Base-by-base conservation (phyloP, 2,888 invertebrate species). In the Chironomus riparius region DNA sequence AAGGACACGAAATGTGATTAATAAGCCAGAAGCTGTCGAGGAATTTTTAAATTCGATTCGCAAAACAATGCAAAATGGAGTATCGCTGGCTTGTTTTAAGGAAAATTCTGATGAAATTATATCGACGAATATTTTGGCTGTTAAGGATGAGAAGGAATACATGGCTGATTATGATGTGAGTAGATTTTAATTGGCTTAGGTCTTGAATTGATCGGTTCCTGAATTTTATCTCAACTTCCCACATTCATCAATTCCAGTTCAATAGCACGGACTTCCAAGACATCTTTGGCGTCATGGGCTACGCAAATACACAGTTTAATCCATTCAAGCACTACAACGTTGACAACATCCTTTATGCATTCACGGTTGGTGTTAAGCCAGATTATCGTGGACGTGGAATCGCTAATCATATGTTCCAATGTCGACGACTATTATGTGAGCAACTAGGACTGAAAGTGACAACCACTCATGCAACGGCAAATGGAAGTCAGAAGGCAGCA, bases 371-470 rank as follows among this genome's bases (percentile, higher is more conserved):
- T 15, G 76, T 77, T 3, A n/a, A 68, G 10, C 15, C 72, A 62
- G 38, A 6, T 6, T 77, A 77, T 47, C 61, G 69, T 10, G 76
- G 68, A 4, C 65, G 72, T 12, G 61, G 69, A 18, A 47, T 77
- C 18, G 76, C 76, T n/a, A 77, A 72, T 5, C 72, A 77, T 18
- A 68, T 77, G 73, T 38, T 73, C 4, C 38, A 73, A 21, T 38
- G 65, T 73, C 22, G 76, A 22, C 12, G 15, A 65, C 48, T 62
- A 7, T 50, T 77, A 10, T n/a, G 28, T 12, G 47, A 72, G 68
- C 73, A 72, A 47, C 61, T 73, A 4, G 69, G 62, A 3, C 22
- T 73, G 2, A 68, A 50, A 68, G 72, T 77, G 22, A 77, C 76
- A 13, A 68, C 72, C 1, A 73, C 76, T 13, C 50, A 68, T 12